A percentile compares a stretch with the other conserved stretches of the same genome.
phyloP scores from a whole-genome alignment of 2,113 vertebrate genomes.

The Cranoglanis bouderius region DNA sequence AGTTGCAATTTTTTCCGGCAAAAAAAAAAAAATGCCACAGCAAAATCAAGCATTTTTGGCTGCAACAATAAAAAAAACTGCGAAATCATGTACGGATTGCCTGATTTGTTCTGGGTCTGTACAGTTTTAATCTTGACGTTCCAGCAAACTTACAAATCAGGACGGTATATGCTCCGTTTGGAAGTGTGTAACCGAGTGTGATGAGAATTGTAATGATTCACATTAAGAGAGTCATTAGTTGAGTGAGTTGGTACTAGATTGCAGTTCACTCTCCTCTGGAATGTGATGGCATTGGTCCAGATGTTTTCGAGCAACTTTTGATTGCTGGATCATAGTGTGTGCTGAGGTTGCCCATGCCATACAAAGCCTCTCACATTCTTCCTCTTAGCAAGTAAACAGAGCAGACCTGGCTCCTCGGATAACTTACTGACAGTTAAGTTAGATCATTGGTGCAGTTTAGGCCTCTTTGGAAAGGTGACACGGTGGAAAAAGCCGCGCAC shows the following conservation, averaged over 20 bases:
- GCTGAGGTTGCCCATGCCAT: background rate
- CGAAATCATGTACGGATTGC: too few species aligned
- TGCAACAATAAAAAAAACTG: too few species aligned
- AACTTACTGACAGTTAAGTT: background rate
- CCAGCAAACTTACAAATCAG: background rate
- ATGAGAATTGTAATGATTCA: background rate
- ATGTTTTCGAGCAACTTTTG: background rate
- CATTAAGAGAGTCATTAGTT: background rate
- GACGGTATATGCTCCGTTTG: background rate
- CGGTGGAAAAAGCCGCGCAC: constrained; percentile 20
- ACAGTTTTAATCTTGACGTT: background rate
- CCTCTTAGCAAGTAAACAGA: background rate
- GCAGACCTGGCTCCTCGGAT: background rate
- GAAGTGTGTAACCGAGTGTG: background rate
- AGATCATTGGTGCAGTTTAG: background rate
- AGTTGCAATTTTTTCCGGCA: too few species aligned
- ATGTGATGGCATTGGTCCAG: background rate
- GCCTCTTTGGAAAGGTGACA: background rate
- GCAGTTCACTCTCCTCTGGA: background rate
- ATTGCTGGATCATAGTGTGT: background rate
- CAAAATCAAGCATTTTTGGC: too few species aligned
- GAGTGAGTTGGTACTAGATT: background rate
- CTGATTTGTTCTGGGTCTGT: background rate
- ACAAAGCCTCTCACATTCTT: background rate
- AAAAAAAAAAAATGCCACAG: too few species aligned